These are phyloP conservation scores for Drosophila longiperda DNA, from an alignment of 2,888 invertebrate species.

Conservation along the genomic window DNA sequence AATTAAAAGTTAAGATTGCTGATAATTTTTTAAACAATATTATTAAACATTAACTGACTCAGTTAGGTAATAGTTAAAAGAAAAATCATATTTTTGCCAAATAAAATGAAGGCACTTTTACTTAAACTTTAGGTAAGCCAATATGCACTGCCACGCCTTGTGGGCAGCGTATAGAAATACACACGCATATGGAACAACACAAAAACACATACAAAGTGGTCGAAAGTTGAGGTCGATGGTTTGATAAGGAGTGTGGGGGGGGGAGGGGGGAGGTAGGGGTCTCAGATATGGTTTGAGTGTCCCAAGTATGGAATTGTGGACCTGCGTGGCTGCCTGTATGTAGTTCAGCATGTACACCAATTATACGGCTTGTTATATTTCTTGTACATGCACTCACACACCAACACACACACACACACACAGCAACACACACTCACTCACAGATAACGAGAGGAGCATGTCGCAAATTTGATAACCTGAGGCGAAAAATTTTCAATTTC, in stretches of 20 bases:
- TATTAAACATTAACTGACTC: neutral
- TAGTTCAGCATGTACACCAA: slow-evolving; percentile 67
- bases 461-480: slow-evolving; percentile 56
- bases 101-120: neutral
- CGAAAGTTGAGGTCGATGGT: slow-evolving; percentile 6
- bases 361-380: slow-evolving; percentile 74
- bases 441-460: slow-evolving; percentile 49
- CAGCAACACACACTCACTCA: neutral
- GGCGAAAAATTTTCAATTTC: slow-evolving; percentile 79
- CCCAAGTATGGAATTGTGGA: slow-evolving; percentile 21
- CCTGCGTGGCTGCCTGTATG: slow-evolving; percentile 35
- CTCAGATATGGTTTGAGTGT: neutral
- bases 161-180: neutral
- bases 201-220: slow-evolving; percentile 10
- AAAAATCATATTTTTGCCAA: neutral
- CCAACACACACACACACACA: neutral
- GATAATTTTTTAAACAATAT: neutral
- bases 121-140: neutral
- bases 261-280: no score
- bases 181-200: slow-evolving; percentile 8
- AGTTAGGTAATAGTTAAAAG: no score
- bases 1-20: neutral
- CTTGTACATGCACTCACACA: slow-evolving; percentile 36
- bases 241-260: neutral
- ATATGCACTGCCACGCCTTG: neutral